A percentile compares a stretch with the other conserved stretches of the same genome.
phyloP scores from a whole-genome alignment of 1,140 invertebrate genomes.

The Ceratitis capitata region DNA sequence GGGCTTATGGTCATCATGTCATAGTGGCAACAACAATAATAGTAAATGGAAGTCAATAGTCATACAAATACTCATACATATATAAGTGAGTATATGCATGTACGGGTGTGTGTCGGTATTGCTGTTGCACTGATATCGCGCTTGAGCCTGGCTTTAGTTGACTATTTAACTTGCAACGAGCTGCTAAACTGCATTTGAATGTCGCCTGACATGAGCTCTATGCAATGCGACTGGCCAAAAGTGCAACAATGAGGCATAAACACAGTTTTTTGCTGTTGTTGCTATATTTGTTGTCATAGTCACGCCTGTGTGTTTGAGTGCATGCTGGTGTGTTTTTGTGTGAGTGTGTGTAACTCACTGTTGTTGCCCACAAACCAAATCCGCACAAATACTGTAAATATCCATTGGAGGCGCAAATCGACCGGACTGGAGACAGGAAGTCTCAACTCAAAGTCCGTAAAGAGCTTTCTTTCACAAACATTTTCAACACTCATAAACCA shows the following conservation, averaged over 20 bases:
- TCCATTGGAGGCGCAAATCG: neutral
- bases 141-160: neutral
- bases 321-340: too few species aligned
- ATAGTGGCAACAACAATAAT: neutral
- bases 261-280: neutral
- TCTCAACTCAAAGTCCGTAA: neutral
- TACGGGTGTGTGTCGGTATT: neutral
- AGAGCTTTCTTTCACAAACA: constrained; percentile 5
- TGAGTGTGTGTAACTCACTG: neutral
- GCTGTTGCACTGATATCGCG: neutral
- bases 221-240: neutral
- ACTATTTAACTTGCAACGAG: neutral
- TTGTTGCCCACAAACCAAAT: neutral
- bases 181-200: neutral
- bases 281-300: neutral
- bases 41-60: too few species aligned
- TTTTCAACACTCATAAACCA: constrained; percentile 39
- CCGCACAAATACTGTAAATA: neutral
- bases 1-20: constrained; percentile 35
- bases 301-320: too few species aligned
- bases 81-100: too few species aligned
- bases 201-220: neutral
- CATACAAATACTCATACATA: too few species aligned
- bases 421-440: neutral
- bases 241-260: neutral